phyloP scores from a whole-genome alignment of 2,888 invertebrate species.

The Andrena dorsata region DNA sequence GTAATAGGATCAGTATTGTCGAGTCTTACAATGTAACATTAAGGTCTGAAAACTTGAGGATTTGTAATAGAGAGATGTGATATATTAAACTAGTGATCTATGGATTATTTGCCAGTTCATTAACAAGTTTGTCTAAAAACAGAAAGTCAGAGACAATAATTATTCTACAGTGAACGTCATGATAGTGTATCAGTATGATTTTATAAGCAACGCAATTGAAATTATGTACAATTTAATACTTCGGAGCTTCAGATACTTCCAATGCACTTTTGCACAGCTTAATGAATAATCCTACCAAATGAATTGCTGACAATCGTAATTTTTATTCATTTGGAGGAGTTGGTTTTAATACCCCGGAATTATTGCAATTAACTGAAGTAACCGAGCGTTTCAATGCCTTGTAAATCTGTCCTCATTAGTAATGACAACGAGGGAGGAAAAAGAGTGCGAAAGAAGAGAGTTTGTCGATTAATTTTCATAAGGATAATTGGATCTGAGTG shows the following conservation, averaged over 20 bases:
- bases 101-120: too few relatives aligned
- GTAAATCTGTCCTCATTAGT: neutral
- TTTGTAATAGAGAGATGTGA: too few relatives aligned
- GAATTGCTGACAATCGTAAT: neutral
- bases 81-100: too few relatives aligned
- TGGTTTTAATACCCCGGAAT: neutral
- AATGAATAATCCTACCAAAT: neutral
- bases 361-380: constrained; percentile 1
- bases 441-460: neutral
- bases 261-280: neutral
- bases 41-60: too few relatives aligned
- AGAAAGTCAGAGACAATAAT: too few relatives aligned
- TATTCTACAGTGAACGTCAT: too few relatives aligned
- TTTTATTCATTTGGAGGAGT: neutral
- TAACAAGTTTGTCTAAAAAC: too few relatives aligned
- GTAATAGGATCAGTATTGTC: too few relatives aligned
- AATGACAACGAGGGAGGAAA: neutral
- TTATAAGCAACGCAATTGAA: neutral
- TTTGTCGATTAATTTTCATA: constrained; percentile 15
- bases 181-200: neutral
- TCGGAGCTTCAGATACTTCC: neutral
- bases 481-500: constrained; percentile 1
- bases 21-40: too few relatives aligned
- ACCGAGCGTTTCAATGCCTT: neutral
- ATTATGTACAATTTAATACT: neutral